phyloP scores from a whole-genome alignment of 2,888 invertebrate species.

The Chalcis sispes region DNA sequence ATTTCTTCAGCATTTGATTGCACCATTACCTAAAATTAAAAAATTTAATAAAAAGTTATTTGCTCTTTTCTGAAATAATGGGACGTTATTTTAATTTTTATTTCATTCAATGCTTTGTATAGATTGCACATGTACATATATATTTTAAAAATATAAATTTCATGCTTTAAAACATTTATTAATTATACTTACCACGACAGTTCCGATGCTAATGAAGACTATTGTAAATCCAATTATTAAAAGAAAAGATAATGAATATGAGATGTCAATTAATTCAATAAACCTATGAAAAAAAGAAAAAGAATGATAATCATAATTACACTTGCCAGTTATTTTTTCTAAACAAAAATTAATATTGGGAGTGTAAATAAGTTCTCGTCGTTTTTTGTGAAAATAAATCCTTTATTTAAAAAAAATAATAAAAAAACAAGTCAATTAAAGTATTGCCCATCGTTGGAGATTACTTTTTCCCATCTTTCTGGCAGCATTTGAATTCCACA shows the following conservation, averaged over 20 bases:
- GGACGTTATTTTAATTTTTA: no score
- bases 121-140: not conserved
- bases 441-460: no score
- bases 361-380: no score
- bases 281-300: constrained; percentile 22
- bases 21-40: not conserved
- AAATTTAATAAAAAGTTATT: not conserved
- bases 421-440: no score
- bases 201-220: constrained; percentile 14
- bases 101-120: not conserved
- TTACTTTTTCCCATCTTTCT: no score
- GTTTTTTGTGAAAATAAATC: no score
- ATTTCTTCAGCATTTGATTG: constrained; percentile 11
- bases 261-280: not conserved
- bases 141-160: no score
- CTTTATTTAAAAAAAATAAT: no score
- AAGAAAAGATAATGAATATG: constrained; percentile 6
- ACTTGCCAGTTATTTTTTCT: no score
- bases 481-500: no score
- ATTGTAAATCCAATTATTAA: not conserved
- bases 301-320: no score
- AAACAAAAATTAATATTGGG: no score
- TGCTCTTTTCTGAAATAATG: not conserved
- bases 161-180: not conserved
- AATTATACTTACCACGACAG: constrained; percentile 15